Conservation (phyloP, 2,797 vertebrate genomes). For the Esox masquinongy region DNA sequence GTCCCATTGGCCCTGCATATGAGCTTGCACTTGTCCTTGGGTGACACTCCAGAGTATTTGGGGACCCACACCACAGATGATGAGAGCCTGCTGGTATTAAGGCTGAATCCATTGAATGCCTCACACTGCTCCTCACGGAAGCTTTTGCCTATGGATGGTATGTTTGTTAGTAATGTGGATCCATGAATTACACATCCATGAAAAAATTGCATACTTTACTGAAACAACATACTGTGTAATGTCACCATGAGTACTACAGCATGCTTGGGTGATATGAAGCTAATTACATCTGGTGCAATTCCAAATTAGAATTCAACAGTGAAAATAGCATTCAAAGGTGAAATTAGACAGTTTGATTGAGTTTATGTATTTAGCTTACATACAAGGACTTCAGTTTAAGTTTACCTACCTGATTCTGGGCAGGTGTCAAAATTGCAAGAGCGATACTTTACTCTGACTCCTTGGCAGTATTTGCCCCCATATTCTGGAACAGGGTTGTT, state of each 20-base stretch:
- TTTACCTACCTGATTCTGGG: conserved; percentile 79
- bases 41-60: conserved; percentile 91
- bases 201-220: background rate
- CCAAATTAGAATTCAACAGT: background rate
- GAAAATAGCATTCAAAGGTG: too few relatives aligned
- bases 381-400: background rate
- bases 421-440: conserved; percentile 90
- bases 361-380: too few relatives aligned
- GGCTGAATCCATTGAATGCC: conserved; percentile 89
- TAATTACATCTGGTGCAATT: background rate
- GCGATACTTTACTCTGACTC: conserved; percentile 89
- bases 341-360: too few relatives aligned
- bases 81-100: conserved; percentile 90
- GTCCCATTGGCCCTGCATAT: conserved; percentile 95
- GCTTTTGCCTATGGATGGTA: conserved; percentile 78
- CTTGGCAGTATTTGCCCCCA: conserved; percentile 92
- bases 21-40: conserved; percentile 94
- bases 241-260: background rate
- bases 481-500: conserved; percentile 84
- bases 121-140: conserved; percentile 96
- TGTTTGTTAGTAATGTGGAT: background rate
- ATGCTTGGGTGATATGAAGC: background rate
- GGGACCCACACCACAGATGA: conserved; percentile 91
- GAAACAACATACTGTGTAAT: background rate
- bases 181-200: background rate